Percentiles rank a stretch among this genome's conserved stretches.
Evolutionary conservation across 1,140 invertebrate genomes (phyloP).

Genomic region (Trissolcus basalis): DNA sequence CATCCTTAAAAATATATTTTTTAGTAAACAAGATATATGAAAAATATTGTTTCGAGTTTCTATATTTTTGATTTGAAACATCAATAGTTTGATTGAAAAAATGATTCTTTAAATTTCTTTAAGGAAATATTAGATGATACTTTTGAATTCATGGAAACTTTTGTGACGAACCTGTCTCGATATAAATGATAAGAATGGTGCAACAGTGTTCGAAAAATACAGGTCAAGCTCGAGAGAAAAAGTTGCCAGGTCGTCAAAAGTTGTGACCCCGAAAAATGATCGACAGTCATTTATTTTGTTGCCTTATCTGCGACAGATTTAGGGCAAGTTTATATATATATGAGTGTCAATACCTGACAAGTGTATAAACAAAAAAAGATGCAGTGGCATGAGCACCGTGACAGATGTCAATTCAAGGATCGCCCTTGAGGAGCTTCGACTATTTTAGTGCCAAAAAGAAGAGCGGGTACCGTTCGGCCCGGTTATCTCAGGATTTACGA

Average conservation of each 20-base stretch:
- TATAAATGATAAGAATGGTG: background rate
- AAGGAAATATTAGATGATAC: no score
- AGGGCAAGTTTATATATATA: constrained; percentile 32
- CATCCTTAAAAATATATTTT: no score
- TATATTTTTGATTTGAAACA: no score
- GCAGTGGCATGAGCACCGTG: constrained; percentile 30
- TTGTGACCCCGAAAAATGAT: background rate
- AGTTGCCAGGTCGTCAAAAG: background rate
- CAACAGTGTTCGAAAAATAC: background rate
- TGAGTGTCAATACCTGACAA: constrained; percentile 32
- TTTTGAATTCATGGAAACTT: no score
- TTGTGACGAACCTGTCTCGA: no score
- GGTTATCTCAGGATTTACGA: constrained; percentile 62
- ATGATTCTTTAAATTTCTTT: no score
- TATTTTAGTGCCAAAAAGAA: constrained; percentile 60
- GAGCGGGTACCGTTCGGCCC: constrained; percentile 32
- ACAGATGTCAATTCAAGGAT: constrained; percentile 33
- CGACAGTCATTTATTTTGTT: constrained; percentile 38
- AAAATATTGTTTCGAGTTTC: no score
- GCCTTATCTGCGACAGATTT: constrained; percentile 40
- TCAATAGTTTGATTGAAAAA: no score
- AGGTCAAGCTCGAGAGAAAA: background rate
- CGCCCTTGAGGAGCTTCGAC: constrained; percentile 28
- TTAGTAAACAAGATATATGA: no score
- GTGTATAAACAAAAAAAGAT: constrained; percentile 43